Base-by-base conservation (phyloP, 2,113 vertebrate genomes). In the Ceuthmochares aereus region DNA sequence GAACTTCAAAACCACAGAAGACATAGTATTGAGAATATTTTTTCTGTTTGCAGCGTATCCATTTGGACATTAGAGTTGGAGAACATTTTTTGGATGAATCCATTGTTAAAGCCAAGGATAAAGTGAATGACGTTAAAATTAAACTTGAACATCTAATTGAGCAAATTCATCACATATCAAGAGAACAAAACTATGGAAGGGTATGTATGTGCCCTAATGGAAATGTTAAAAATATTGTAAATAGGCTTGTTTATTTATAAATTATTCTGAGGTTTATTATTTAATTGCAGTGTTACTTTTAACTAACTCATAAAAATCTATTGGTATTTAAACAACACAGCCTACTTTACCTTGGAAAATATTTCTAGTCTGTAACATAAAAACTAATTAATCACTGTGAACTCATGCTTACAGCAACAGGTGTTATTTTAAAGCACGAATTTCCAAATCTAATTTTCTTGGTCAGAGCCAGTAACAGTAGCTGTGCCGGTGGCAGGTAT, bases 131-230 rank as follows among this genome's bases (percentile, higher is more conserved):
- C 78, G 97, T 99, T 74, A 97, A 98, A 55, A 59, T 97, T 76
- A 98, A 96, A 93, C 96, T 99, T 59, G 97, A 94, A 40, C 98
- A 99, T 84, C 97, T 99, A 36, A 97, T 96, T 30, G 98, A 99
- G 91, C 98, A 99, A 97, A 98, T 99, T 84, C 83, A 96, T 55
- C 98, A 98, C 29, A 98, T 99, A 90, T 91, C 96, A 87, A 99
- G 94, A 92, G 98, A 99, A 81, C 99, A 99, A 94, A 97, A 98
- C 87, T 99, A 99, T 95, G 99, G 99, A 89, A 98, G 99, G 97
- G 99, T 99, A 98, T 47, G 96, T 96, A 47, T 74, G 63, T 47
- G 73, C 19, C 7, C 5, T 56, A 78, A 51, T 6, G 25, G 20
- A 84, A 75, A 62, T 54, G 6, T 37, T 37, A 70, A 63, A 82